phyloP scores from a whole-genome alignment of 2,888 invertebrate species.

The Pollenia amentaria region DNA sequence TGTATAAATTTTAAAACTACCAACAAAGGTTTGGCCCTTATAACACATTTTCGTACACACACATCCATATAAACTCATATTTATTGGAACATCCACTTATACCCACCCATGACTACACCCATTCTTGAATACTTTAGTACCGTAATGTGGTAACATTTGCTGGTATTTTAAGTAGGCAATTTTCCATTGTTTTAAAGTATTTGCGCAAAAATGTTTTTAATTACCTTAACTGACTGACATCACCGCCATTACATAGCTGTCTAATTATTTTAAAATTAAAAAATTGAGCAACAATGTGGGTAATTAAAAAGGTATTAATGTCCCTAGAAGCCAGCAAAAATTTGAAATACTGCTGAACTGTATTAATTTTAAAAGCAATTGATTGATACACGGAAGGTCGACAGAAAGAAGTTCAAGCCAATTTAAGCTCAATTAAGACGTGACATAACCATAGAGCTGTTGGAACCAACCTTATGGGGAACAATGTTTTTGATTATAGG shows the following conservation, averaged over 20 bases:
- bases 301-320: conserved; percentile 18
- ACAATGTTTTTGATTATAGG: too few relatives aligned
- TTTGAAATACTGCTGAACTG: too few relatives aligned
- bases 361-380: too few relatives aligned
- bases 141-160: not conserved
- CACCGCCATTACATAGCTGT: conserved; percentile 2
- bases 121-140: not conserved
- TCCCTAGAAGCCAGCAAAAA: not conserved
- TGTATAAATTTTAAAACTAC: conserved; percentile 28
- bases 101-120: not conserved
- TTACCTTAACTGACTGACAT: conserved; percentile 30
- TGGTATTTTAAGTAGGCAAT: not conserved
- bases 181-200: not conserved
- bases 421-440: too few relatives aligned
- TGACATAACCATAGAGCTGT: too few relatives aligned
- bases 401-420: too few relatives aligned
- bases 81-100: not conserved
- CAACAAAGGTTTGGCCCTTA: conserved; percentile 3
- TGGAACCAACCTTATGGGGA: too few relatives aligned
- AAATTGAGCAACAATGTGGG: conserved; percentile 36
- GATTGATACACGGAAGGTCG: too few relatives aligned
- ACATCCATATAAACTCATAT: not conserved
- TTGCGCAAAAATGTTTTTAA: conserved; percentile 35
- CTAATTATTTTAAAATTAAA: conserved; percentile 43
- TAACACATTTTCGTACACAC: not conserved